Evolutionary conservation across 2,113 vertebrate species (phyloP), one percentile per base, ranked within the genome.

Genomic region (Hyaena hyaena): DNA sequence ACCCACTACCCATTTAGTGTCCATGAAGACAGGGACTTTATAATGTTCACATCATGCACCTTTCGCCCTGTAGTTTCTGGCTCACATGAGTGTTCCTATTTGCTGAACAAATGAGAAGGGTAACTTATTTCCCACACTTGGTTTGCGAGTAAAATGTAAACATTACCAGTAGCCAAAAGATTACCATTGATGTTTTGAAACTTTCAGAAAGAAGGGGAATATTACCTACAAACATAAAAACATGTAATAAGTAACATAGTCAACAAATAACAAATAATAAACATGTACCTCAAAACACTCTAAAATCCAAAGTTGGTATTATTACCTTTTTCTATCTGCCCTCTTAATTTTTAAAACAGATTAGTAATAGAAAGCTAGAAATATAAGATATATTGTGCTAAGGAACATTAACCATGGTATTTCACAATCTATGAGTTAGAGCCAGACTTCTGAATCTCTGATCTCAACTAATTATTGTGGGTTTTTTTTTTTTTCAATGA

Each of bases 381-480:
- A 89, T 76, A 66, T 2, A 97, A 53, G 11, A 58, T 79, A 93
- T 35, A 43, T 87, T 93, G 19, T 90, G 39, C 71, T 88, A 95
- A 85, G 92, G 82, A 87, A 69, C n/a, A 80, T 80, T 97, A 94
- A 69, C n/a, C 58, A 77, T 58, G 15, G 43, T 73, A 83, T 96
- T 95, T 92, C 90, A 90, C 58, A 96, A 92, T 55, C 50, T 95
- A 81, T 93, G 55, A 85, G 50, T 93, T 92, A 16, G 66, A 96
- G 63, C 31, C 69, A 92, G 87, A 81, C 39, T 77, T 94, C 66
- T 88, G 48, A 87, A 86, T 91, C 19, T 88, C 58, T 8, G 53
- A 33, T 33, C 45, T 69, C 8, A 95, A 88, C 65, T 92, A 97
- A 95, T 96, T 81, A 93, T 65, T 97, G 45, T 81, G 92, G 39